phyloP scores from a whole-genome alignment of 1,140 invertebrate species.

The Prorops nasuta region DNA sequence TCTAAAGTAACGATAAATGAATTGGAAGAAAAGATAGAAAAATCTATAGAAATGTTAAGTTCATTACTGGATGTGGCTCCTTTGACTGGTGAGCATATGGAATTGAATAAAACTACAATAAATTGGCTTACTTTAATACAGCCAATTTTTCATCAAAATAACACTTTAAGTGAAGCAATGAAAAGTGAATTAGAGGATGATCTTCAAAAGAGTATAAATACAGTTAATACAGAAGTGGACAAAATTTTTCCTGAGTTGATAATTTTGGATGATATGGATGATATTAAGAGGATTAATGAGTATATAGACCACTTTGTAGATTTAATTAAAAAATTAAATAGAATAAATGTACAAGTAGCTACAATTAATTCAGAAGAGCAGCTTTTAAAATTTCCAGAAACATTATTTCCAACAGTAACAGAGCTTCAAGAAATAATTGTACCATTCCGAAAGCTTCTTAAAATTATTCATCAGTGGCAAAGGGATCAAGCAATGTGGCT shows the following conservation, averaged over 20 bases:
- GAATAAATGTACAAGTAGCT: slow-evolving; percentile 57
- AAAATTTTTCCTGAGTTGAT: slow-evolving; percentile 57
- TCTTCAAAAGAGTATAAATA: slow-evolving; percentile 58
- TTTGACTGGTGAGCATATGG: slow-evolving; percentile 49
- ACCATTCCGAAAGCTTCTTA: slow-evolving; percentile 50
- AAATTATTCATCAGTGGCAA: slow-evolving; percentile 63
- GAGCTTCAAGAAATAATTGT: slow-evolving; percentile 55
- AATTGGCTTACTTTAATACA: slow-evolving; percentile 56
- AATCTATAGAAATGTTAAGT: slow-evolving; percentile 43
- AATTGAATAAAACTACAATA: slow-evolving; percentile 49
- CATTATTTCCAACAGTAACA: slow-evolving; percentile 63
- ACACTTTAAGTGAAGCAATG: slow-evolving; percentile 61
- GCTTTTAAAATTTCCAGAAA: slow-evolving; percentile 68
- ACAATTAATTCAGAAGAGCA: slow-evolving; percentile 70
- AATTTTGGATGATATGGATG: slow-evolving; percentile 54
- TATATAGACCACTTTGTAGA: slow-evolving; percentile 57
- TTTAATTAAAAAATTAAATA: slow-evolving; percentile 59
- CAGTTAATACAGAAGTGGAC: slow-evolving; percentile 60
- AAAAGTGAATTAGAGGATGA: slow-evolving; percentile 65
- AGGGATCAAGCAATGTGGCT: slow-evolving; percentile 67
- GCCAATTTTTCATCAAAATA: slow-evolving; percentile 54
- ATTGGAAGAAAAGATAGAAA: slow-evolving; percentile 42
- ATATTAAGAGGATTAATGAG: slow-evolving; percentile 40
- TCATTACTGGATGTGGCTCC: slow-evolving; percentile 49
- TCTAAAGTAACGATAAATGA: slow-evolving; percentile 45